Percentiles rank a stretch among this genome's conserved stretches.
Evolutionary conservation across 1,140 invertebrate species (phyloP).

Genomic region (Drosophila burlai): DNA sequence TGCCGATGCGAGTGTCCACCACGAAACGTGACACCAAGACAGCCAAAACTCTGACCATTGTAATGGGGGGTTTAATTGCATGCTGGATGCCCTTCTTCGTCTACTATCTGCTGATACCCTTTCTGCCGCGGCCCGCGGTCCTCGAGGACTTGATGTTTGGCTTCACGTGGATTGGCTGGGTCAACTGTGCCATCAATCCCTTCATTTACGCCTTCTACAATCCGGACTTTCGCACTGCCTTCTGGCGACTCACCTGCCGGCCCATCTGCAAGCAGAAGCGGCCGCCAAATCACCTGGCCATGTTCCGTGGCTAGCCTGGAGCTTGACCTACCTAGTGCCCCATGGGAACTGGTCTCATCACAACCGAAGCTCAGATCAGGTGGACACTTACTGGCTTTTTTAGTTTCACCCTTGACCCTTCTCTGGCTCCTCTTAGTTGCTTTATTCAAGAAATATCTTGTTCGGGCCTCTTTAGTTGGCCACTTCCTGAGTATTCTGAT

Average conservation of each 20-base stretch:
- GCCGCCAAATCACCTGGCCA: slow-evolving; percentile 73
- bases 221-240: slow-evolving; percentile 93
- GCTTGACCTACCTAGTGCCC: background rate
- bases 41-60: slow-evolving; percentile 95
- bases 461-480: background rate
- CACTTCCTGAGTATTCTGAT: no score
- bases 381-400: slow-evolving; percentile 4
- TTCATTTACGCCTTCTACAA: slow-evolving; percentile 94
- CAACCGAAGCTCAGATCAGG: slow-evolving; percentile 2
- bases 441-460: background rate
- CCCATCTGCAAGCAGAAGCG: slow-evolving; percentile 76
- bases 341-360: background rate
- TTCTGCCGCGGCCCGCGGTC: slow-evolving; percentile 87
- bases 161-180: slow-evolving; percentile 96
- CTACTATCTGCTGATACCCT: slow-evolving; percentile 93
- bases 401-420: slow-evolving; percentile 6
- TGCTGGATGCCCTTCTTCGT: slow-evolving; percentile 97
- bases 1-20: slow-evolving; percentile 87
- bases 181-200: slow-evolving; percentile 95
- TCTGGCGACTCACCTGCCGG: slow-evolving; percentile 90
- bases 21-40: slow-evolving; percentile 93
- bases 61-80: slow-evolving; percentile 95
- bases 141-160: slow-evolving; percentile 90
- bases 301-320: slow-evolving; percentile 69
- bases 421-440: background rate